Evolutionary conservation across 2,888 invertebrate species (phyloP), one percentile per base, ranked within the genome.

Genomic region (Parnassius smintheus): DNA sequence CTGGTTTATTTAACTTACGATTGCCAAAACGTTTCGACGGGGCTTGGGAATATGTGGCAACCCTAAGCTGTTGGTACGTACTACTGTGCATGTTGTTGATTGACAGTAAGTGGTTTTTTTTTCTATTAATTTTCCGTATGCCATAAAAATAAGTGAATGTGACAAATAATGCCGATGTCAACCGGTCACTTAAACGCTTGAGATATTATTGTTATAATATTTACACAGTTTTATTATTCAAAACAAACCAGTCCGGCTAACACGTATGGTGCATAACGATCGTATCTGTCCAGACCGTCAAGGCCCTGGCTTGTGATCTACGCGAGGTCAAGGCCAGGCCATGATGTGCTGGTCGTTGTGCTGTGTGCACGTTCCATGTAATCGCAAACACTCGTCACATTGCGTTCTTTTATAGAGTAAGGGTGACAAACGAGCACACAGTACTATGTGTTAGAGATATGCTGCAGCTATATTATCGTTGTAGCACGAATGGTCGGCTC

Each of bases 241-340:
- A 55, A 55, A 42, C 54, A 13, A 44, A 55, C 46, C 41, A 10
- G 13, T 18, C 9, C 41, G n/a, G 50, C 18, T n/a, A 4, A 52
- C 55, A 61, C 55, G 61, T 56, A 55, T 49, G 2, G 7, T 42
- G 49, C 61, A 49, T 61, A 55, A 55, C 49, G 61, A 61, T 61
- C 41, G 42, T 55, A 56, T 55, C 59, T 45, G 53, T 44, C 62
- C 53, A 53, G 57, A 53, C 62, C 22, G 57, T 45, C 57, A 57
- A 62, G 62, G 62, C 48, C 57, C 49, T 2, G n/a, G 41, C 53
- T 50, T 25, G 48, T 46, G 53, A 46, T 46, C 22, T 22, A 12
- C 48, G 41, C 58, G 57, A 58, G 62, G 62, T 57, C 62, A 62
- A 57, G 57, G 62, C 49, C 50, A 49, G 57, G 13, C 13, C 49